Conservation (phyloP, 2,797 vertebrate species). For the Cephalopachus bancanus region DNA sequence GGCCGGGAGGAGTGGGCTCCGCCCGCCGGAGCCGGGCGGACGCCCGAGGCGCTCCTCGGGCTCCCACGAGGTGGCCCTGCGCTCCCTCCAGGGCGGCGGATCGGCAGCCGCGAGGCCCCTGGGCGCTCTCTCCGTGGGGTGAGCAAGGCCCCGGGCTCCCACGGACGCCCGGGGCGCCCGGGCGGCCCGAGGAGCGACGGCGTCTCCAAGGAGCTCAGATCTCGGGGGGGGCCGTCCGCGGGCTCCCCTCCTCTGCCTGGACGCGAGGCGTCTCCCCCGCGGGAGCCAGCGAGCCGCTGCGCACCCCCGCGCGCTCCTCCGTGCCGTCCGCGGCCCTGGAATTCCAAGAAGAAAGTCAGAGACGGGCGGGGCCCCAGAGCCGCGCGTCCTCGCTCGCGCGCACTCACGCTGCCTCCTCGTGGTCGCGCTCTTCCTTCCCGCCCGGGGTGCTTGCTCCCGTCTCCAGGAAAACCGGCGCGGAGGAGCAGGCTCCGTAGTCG, state of each 20-base stretch:
- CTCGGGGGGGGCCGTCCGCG: background rate
- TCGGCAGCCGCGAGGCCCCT: no score
- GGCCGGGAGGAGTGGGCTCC: no score
- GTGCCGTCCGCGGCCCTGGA: slow-evolving; percentile 93
- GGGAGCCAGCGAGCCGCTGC: no score
- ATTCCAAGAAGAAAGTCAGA: slow-evolving; percentile 83
- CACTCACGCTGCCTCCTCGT: slow-evolving; percentile 63
- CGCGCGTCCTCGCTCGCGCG: background rate
- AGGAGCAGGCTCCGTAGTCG: slow-evolving; percentile 90
- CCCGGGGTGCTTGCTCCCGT: slow-evolving; percentile 91
- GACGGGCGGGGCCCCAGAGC: background rate
- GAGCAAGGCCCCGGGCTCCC: accelerated
- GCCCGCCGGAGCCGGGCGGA: no score
- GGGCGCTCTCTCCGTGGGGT: background rate
- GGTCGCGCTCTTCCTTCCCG: slow-evolving; percentile 90
- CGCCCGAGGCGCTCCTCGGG: accelerated
- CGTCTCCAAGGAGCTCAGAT: background rate
- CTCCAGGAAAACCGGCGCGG: slow-evolving; percentile 89
- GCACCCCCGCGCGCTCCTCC: slow-evolving; percentile 82
- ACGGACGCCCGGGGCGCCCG: background rate
- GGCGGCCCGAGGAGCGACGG: no score
- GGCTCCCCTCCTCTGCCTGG: slow-evolving; percentile 87
- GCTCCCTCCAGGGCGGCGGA: no score
- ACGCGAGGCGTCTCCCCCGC: slow-evolving; percentile 86
- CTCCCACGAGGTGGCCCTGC: no score